These are phyloP conservation scores for Heliconius congener DNA, from an alignment of 1,140 invertebrate species.

Conservation along the genomic window DNA sequence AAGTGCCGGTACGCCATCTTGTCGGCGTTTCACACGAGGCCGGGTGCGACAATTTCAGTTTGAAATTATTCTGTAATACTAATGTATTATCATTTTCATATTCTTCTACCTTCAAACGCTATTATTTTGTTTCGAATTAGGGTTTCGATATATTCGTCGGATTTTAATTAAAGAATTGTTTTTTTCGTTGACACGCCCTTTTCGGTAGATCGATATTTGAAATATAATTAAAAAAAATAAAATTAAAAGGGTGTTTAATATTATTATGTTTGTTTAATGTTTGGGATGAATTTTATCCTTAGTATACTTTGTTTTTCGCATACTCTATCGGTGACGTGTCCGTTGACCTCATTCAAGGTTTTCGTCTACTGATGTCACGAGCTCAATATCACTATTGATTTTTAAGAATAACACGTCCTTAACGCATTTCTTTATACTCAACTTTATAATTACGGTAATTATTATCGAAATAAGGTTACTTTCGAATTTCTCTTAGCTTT, in stretches of 20 bases:
- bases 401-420: not conserved
- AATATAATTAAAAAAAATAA: too few species aligned
- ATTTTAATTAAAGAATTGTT: not conserved
- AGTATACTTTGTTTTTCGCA: not conserved
- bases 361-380: constrained; percentile 34
- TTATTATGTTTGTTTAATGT: not conserved
- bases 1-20: constrained; percentile 68
- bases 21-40: constrained; percentile 53
- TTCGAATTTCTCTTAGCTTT: not conserved
- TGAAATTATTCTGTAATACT: not conserved
- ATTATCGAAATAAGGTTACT: not conserved
- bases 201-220: not conserved
- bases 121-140: constrained; percentile 20
- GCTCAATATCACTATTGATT: not conserved
- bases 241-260: not conserved
- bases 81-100: not conserved
- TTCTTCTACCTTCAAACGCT: not conserved
- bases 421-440: not conserved
- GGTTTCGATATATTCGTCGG: not conserved
- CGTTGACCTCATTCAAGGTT: constrained; percentile 54
- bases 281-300: not conserved
- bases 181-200: constrained; percentile 30
- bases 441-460: not conserved
- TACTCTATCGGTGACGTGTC: constrained; percentile 46
- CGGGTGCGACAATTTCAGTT: constrained; percentile 35